These are phyloP conservation scores for Oostethus manadensis DNA, from an alignment of 2,113 vertebrate species.

Conservation along the genomic window DNA sequence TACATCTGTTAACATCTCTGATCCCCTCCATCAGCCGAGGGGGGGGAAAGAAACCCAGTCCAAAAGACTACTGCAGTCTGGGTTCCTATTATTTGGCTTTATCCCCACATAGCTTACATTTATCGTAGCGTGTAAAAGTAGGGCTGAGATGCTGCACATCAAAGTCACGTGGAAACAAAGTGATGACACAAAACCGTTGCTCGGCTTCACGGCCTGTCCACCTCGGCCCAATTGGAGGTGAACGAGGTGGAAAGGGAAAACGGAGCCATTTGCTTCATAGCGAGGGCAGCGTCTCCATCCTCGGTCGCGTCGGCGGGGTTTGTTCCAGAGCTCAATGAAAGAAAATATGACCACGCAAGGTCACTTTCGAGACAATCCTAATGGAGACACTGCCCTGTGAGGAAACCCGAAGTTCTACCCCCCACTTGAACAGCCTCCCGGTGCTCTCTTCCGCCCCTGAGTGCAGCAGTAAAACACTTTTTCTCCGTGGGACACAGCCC, in stretches of 20 bases:
- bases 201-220: slow-evolving; percentile 35
- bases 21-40: not conserved
- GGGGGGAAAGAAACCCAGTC: too few relatives aligned
- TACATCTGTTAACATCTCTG: not conserved
- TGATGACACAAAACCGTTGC: slow-evolving; percentile 50
- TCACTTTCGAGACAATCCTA: slow-evolving; percentile 7
- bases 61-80: not conserved
- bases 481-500: slow-evolving; percentile 69
- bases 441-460: slow-evolving; percentile 53
- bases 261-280: slow-evolving; percentile 29
- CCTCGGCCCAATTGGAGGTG: slow-evolving; percentile 29
- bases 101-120: slow-evolving; percentile 1
- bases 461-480: slow-evolving; percentile 68
- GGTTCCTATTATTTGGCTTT: not conserved
- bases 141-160: slow-evolving; percentile 32
- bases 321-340: not conserved
- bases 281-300: slow-evolving; percentile 6
- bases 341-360: not conserved
- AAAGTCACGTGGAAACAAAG: slow-evolving; percentile 54
- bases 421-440: slow-evolving; percentile 55
- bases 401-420: slow-evolving; percentile 36
- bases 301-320: not conserved
- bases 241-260: slow-evolving; percentile 22
- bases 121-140: not conserved
- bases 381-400: slow-evolving; percentile 46